Evolutionary conservation across 2,888 invertebrate species (phyloP).

Genomic region (Eilema sororculum): DNA sequence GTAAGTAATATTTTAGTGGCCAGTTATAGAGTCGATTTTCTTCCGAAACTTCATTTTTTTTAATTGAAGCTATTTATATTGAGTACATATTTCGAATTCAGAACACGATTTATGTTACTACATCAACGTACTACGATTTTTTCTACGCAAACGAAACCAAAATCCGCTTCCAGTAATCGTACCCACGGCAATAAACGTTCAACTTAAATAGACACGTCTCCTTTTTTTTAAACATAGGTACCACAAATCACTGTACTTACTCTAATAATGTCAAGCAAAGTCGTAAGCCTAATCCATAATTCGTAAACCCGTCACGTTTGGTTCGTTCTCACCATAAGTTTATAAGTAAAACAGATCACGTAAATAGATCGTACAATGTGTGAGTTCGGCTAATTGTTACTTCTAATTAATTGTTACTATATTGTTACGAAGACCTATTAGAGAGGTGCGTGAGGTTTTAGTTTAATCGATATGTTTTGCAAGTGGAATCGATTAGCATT

Average conservation of each 20-base stretch:
- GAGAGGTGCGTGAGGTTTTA: constrained; percentile 33
- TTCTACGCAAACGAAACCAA: constrained; percentile 31
- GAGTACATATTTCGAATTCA: constrained; percentile 1
- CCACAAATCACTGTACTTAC: constrained; percentile 45
- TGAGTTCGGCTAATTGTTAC: constrained; percentile 71
- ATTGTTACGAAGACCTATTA: constrained; percentile 52
- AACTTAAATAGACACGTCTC: constrained; percentile 36
- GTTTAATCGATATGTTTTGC: constrained; percentile 39
- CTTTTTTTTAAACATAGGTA: constrained; percentile 38
- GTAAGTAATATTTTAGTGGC: background rate
- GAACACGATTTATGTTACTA: constrained; percentile 13
- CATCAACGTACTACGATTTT: constrained; percentile 23
- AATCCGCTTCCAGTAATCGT: constrained; percentile 39
- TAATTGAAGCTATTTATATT: too few species aligned
- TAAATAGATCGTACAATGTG: constrained; percentile 67
- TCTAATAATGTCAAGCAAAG: constrained; percentile 48
- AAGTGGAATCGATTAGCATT: constrained; percentile 34
- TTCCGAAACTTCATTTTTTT: background rate
- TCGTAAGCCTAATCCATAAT: constrained; percentile 27
- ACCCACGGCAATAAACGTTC: constrained; percentile 40
- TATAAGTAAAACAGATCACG: constrained; percentile 65
- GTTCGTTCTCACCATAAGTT: constrained; percentile 61
- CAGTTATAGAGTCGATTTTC: background rate
- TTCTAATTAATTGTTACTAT: constrained; percentile 69
- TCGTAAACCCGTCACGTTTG: constrained; percentile 61